Conservation (phyloP, 2,113 vertebrate species). For the Dasyornis broadbenti region DNA sequence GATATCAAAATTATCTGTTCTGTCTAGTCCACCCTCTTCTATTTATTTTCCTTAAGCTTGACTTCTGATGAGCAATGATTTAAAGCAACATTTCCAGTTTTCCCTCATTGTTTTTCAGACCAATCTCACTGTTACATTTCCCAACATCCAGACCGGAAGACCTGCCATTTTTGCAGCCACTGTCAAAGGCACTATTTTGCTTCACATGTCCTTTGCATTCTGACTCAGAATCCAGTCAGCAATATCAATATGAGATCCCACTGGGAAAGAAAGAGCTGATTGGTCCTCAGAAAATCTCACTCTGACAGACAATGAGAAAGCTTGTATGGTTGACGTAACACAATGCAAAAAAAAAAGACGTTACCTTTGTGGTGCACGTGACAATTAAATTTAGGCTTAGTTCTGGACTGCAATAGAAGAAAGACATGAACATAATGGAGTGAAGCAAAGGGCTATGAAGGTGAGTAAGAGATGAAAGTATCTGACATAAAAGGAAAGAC, state of each 20-base stretch:
- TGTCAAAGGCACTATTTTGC: not conserved
- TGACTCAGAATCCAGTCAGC: not conserved
- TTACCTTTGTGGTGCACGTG: fast-evolving
- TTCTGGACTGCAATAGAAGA: not conserved
- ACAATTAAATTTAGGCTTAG: not conserved
- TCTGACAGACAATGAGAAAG: not conserved
- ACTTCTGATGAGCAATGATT: not conserved
- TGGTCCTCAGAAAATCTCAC: not conserved
- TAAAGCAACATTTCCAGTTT: not conserved
- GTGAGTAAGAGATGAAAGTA: not conserved
- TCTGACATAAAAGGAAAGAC: not conserved
- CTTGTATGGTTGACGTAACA: not conserved
- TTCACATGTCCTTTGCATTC: not conserved
- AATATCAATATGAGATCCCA: not conserved
- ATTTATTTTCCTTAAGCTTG: slow-evolving; percentile 9
- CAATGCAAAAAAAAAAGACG: not conserved
- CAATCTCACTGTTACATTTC: not conserved
- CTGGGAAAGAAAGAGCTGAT: not conserved
- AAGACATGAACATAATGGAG: not conserved
- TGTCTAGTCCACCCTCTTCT: not conserved
- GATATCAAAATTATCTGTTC: slow-evolving; percentile 40
- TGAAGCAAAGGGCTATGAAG: not conserved
- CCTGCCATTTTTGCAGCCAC: not conserved
- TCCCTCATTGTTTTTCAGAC: not conserved
- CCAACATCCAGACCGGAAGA: not conserved